Evolutionary conservation across 2,113 vertebrate species (phyloP).

Genomic region (Trichomycterus rosablanca): DNA sequence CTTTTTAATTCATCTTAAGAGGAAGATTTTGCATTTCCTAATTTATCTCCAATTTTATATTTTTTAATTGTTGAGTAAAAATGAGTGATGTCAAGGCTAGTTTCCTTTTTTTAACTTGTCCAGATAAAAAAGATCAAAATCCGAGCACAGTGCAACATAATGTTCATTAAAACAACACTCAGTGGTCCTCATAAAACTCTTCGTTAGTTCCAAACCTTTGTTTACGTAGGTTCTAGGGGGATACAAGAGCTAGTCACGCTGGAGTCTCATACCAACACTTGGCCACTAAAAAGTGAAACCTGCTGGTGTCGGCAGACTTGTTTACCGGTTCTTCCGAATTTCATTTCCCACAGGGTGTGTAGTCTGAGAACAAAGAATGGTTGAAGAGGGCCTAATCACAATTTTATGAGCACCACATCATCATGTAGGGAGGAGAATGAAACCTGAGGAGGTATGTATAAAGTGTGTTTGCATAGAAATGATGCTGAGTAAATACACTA

Average conservation of each 20-base stretch:
- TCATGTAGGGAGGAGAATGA: too few relatives aligned
- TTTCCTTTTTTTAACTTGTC: too few relatives aligned
- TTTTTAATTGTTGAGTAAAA: too few relatives aligned
- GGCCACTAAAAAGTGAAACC: slow-evolving; percentile 19
- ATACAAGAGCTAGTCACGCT: background rate
- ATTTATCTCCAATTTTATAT: too few relatives aligned
- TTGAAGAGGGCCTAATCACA: too few relatives aligned
- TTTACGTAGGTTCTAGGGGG: slow-evolving; percentile 29
- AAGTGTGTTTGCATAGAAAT: too few relatives aligned
- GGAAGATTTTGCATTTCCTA: too few relatives aligned
- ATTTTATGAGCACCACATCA: too few relatives aligned
- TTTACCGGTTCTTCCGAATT: slow-evolving; percentile 11
- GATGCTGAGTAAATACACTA: too few relatives aligned
- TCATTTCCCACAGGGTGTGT: background rate
- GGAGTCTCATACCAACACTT: background rate
- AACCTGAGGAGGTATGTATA: background rate
- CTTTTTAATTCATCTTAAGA: too few relatives aligned
- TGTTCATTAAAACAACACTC: slow-evolving; percentile 14
- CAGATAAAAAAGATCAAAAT: too few relatives aligned
- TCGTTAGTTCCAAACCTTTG: slow-evolving; percentile 9
- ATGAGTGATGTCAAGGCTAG: background rate
- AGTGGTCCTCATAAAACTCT: background rate
- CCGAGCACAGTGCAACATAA: background rate
- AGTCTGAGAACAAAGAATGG: slow-evolving; percentile 2
- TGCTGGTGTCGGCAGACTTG: slow-evolving; percentile 40